phyloP scores from a whole-genome alignment of 1,140 invertebrate species.

The Ericerus pela region DNA sequence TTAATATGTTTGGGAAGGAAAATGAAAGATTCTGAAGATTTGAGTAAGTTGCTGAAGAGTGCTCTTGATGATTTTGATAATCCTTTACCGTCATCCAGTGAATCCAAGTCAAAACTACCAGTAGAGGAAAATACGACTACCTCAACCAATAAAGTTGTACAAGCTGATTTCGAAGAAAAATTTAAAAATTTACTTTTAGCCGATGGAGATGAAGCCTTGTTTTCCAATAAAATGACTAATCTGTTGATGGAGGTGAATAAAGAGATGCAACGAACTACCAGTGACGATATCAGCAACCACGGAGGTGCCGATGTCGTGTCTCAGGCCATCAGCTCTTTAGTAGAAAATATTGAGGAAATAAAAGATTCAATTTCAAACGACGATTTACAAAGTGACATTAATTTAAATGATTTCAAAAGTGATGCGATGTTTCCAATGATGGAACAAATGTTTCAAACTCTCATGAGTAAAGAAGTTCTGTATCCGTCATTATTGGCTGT shows the following conservation, averaged over 20 bases:
- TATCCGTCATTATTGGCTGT: background rate
- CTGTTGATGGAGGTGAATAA: background rate
- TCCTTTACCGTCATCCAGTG: too few relatives aligned
- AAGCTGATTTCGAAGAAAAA: conserved; percentile 1
- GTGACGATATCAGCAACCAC: background rate
- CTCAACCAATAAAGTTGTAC: background rate
- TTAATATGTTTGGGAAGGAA: too few relatives aligned
- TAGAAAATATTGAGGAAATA: conserved; percentile 5
- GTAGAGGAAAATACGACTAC: background rate
- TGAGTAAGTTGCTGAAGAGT: background rate
- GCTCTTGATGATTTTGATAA: conserved; percentile 2
- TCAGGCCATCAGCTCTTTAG: background rate
- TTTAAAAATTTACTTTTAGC: background rate
- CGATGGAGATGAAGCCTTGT: background rate
- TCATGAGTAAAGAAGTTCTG: conserved; percentile 3
- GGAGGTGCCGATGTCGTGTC: background rate
- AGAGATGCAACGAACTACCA: background rate
- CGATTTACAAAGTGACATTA: background rate
- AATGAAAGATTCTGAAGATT: background rate
- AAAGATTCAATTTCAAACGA: background rate
- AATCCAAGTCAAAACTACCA: too few relatives aligned
- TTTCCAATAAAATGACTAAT: conserved; percentile 1
- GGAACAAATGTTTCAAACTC: conserved; percentile 6
- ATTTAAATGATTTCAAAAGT: background rate
- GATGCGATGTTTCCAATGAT: background rate